Base-by-base conservation (phyloP, 2,113 vertebrate genomes). In the Nerophis lumbriciformis region DNA sequence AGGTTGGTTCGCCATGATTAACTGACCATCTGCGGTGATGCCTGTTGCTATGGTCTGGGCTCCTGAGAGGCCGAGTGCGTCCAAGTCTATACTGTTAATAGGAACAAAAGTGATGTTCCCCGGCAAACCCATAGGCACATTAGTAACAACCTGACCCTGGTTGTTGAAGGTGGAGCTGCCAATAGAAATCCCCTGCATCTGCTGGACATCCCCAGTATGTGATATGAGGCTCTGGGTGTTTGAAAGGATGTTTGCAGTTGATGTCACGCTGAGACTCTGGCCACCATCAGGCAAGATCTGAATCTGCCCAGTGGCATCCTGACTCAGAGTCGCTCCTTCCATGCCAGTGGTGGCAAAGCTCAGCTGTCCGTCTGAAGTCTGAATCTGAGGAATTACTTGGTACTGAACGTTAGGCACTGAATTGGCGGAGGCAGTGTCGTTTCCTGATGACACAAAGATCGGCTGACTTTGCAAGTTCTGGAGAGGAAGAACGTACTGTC, bases 341-440 rank as follows among this genome's bases (percentile, higher is more conserved):
- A 89, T 68, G n/a, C 90, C 85, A 45, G 95, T 91, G 28, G 94
- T 87, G 83, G 95, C 89, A 85, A 97, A 98, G 87, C 94, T 94
- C 89, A 99, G 91, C 78, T 98, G 97, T 90, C 95, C 95, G 71
- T 99, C 96, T 69, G 93, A 85, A 68, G 95, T 94, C 88, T 98
- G 96, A 87, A 99, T 93, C 88, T 98, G 96, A 90, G 97, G 97
- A 91, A 98, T 97, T 88, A 99, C 95, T 94, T 98, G 97, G 91
- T 99, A 99, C 63, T 99, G 97, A 88, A 99, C 95, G 77, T 91
- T 98, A 92, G 97, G 94, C 92, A 98, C 94, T 86, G 94, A 90
- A 87, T 94, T 94, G 91, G 93, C 92, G 81, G 95, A 94, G 67
- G 93, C 93, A 67, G 91, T 83, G 76, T 97, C 94, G 56, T 92